Conservation (phyloP, 2,888 invertebrate species). For the Allolobophora icterica region DNA sequence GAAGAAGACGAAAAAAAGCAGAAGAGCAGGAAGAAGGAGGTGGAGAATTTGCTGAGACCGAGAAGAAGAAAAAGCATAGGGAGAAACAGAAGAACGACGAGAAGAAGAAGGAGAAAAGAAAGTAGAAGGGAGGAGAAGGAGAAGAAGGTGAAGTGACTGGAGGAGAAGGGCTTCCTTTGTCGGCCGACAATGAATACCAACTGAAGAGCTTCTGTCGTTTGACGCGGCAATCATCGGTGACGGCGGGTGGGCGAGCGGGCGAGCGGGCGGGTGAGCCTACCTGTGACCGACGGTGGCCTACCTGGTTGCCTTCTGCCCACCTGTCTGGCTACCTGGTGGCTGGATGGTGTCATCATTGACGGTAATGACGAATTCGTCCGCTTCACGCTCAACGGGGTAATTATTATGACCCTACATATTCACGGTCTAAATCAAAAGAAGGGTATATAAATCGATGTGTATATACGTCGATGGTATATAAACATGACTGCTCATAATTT, state of each 20-base stretch:
- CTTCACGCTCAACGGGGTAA: not conserved
- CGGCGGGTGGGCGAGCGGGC: not conserved
- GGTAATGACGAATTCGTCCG: not conserved
- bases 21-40: not conserved
- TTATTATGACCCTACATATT: not conserved
- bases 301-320: no score
- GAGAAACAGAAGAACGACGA: no score
- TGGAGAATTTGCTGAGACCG: not conserved
- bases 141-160: not conserved
- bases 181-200: not conserved
- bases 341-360: not conserved
- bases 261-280: not conserved
- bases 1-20: no score
- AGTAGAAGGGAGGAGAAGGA: no score
- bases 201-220: not conserved
- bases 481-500: not conserved
- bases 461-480: no score
- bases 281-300: not conserved
- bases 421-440: not conserved
- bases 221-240: not conserved
- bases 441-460: no score
- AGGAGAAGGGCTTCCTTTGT: not conserved
- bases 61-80: not conserved
- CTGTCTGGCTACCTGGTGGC: not conserved
- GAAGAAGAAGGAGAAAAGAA: no score